Percentiles rank a stretch among this genome's conserved stretches.
These are phyloP conservation scores for Andrena bucephala DNA, from an alignment of 2,888 invertebrate species.

Conservation along the genomic window DNA sequence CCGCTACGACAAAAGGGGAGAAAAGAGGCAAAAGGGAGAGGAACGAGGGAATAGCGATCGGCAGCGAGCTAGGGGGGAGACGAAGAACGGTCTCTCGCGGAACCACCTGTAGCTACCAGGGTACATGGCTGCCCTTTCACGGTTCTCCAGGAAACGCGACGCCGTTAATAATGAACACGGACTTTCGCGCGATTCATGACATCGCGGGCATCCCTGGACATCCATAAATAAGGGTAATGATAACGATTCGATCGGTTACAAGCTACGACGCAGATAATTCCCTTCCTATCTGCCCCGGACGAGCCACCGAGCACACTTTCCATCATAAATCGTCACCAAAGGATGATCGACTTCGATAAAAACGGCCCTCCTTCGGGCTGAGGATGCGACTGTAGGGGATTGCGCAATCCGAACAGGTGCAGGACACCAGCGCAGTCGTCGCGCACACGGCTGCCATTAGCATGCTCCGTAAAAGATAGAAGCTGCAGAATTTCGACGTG, in stretches of 20 bases:
- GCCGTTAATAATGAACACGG: conserved; percentile 75
- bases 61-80: conserved; percentile 55
- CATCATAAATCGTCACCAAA: conserved; percentile 2
- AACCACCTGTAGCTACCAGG: conserved; percentile 79
- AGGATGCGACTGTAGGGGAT: background rate
- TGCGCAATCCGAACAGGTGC: conserved; percentile 12
- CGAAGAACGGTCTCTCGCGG: conserved; percentile 63
- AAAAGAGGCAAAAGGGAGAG: conserved; percentile 51
- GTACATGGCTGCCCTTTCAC: conserved; percentile 59
- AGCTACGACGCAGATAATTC: background rate
- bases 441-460: background rate
- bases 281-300: background rate
- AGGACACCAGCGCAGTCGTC: background rate
- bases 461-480: background rate
- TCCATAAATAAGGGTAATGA: conserved; percentile 12
- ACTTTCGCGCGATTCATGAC: conserved; percentile 29
- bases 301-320: background rate
- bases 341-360: conserved; percentile 4
- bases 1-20: conserved; percentile 50
- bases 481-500: background rate
- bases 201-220: conserved; percentile 22
- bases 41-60: conserved; percentile 53
- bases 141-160: conserved; percentile 68
- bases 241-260: conserved; percentile 18
- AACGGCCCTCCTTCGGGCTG: background rate